Evolutionary conservation across 1,140 invertebrate genomes (phyloP).

Genomic region (Pseudomyrmex flavicornis): DNA sequence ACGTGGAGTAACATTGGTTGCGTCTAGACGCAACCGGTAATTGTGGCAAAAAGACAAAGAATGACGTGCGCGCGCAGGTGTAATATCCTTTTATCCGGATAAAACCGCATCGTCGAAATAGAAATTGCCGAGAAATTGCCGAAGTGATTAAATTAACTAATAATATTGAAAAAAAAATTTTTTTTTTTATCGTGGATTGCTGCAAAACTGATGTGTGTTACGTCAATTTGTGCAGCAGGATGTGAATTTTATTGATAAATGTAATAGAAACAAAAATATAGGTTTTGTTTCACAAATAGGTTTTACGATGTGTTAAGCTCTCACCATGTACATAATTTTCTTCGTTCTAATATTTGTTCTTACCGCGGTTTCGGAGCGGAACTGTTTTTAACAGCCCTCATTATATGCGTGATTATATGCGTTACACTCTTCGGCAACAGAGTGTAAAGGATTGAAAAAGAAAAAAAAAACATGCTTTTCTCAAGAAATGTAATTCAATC

Average conservation of each 20-base stretch:
- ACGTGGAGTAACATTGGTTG: slow-evolving; percentile 60
- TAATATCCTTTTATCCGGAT: slow-evolving; percentile 39
- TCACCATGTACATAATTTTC: slow-evolving; percentile 23
- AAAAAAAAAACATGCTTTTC: background rate
- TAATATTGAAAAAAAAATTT: slow-evolving; percentile 5
- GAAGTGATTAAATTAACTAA: slow-evolving; percentile 65
- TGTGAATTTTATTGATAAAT: slow-evolving; percentile 19
- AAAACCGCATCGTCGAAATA: slow-evolving; percentile 5
- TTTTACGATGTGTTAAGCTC: slow-evolving; percentile 31
- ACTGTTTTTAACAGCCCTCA: slow-evolving; percentile 42
- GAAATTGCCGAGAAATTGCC: background rate
- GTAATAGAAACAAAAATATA: slow-evolving; percentile 29
- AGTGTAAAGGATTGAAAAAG: slow-evolving; percentile 39
- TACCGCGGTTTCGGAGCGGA: slow-evolving; percentile 54
- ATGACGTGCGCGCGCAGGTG: slow-evolving; percentile 65
- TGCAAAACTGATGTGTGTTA: background rate
- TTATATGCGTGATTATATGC: slow-evolving; percentile 32
- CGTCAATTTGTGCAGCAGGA: background rate
- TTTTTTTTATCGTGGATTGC: background rate
- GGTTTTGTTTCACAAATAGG: slow-evolving; percentile 35
- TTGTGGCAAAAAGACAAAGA: slow-evolving; percentile 72
- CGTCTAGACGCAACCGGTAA: slow-evolving; percentile 76
- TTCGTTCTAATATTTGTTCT: slow-evolving; percentile 47
- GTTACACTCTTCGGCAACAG: slow-evolving; percentile 20
- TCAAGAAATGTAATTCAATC: slow-evolving; percentile 25